phyloP scores from a whole-genome alignment of 2,888 invertebrate species.

The Drosophila affinis region DNA sequence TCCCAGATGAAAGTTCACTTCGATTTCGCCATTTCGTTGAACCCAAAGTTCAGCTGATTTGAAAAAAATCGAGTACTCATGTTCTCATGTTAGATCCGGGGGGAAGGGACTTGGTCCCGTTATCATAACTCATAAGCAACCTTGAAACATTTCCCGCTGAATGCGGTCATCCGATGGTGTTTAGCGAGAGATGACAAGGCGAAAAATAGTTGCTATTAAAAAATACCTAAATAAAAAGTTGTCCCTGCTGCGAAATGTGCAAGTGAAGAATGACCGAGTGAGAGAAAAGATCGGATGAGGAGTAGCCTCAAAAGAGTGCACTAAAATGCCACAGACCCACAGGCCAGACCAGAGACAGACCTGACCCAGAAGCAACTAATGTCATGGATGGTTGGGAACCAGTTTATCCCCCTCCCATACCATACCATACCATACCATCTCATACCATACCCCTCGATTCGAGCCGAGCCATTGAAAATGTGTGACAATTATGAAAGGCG shows the following conservation, averaged over 20 bases:
- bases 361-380: slow-evolving; percentile 32
- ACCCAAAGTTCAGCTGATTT: neutral
- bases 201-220: slow-evolving; percentile 46
- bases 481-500: slow-evolving; percentile 77
- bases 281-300: neutral
- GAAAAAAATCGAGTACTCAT: slow-evolving; percentile 2
- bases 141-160: slow-evolving; percentile 45
- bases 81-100: slow-evolving; percentile 23
- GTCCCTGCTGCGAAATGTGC: slow-evolving; percentile 43
- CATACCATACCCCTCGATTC: too few relatives aligned
- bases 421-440: too few relatives aligned
- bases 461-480: slow-evolving; percentile 52
- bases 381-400: slow-evolving; percentile 48
- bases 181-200: slow-evolving; percentile 59
- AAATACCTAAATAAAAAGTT: slow-evolving; percentile 51
- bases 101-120: slow-evolving; percentile 41
- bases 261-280: slow-evolving; percentile 29
- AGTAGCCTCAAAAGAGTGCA: slow-evolving; percentile 31
- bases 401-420: slow-evolving; percentile 32
- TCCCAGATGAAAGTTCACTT: neutral
- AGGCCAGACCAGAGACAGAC: neutral
- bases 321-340: slow-evolving; percentile 46
- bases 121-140: slow-evolving; percentile 47
- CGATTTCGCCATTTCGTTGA: neutral
- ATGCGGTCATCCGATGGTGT: slow-evolving; percentile 42